Evolutionary conservation across 2,888 invertebrate species (phyloP).

Genomic region (Leistus spinibarbis): DNA sequence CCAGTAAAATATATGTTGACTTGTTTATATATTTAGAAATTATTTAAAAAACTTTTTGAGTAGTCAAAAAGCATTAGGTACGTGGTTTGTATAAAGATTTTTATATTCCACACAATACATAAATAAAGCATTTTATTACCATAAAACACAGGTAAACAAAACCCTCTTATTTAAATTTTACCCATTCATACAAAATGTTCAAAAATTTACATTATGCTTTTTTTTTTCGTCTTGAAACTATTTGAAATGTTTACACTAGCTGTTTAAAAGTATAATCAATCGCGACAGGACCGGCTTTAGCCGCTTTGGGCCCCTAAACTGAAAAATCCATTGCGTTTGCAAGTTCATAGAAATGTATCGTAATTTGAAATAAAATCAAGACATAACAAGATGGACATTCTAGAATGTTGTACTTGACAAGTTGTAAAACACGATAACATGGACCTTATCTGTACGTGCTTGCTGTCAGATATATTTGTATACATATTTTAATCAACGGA

Average conservation of each 20-base stretch:
- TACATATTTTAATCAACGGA: background rate
- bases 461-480: slow-evolving; percentile 8
- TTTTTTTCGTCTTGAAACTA: background rate
- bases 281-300: no score
- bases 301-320: no score
- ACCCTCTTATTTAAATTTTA: background rate
- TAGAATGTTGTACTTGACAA: background rate
- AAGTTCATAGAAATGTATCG: background rate
- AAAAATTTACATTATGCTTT: background rate
- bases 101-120: background rate
- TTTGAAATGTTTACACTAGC: no score
- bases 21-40: background rate
- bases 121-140: background rate
- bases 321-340: background rate
- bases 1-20: background rate
- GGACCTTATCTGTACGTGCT: slow-evolving; percentile 24
- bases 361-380: background rate
- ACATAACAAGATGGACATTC: slow-evolving; percentile 9
- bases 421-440: slow-evolving; percentile 2
- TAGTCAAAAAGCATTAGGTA: background rate
- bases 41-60: background rate
- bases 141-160: background rate
- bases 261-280: no score
- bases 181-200: background rate
- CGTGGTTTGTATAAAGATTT: background rate